Evolutionary conservation across 2,797 vertebrate species (phyloP), one percentile per base, ranked within the genome.

Genomic region (Babyrousa celebensis): DNA sequence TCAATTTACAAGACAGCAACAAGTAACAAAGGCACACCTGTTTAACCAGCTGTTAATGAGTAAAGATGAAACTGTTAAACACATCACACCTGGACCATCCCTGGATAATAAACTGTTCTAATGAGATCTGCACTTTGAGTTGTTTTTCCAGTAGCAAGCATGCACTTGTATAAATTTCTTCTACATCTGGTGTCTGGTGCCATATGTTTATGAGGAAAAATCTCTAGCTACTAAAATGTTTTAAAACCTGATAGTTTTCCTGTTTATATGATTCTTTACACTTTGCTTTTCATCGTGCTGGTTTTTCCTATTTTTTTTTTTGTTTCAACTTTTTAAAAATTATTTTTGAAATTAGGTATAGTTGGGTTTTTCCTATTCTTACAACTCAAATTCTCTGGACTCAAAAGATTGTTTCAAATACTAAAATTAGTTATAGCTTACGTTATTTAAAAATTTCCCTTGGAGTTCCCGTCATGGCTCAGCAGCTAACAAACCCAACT

Each of bases 31-130:
- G 63, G 21, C 77, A 88, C 36, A 85, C 82, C 72, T 94, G 68
- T 95, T 68, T 71, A 82, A 75, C 72, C 63, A 88, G 72, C 85
- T 95, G 43, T 63, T 92, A 36, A 84, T 91, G 52, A 94, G 72
- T 96, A 74, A 89, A 6, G 67, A 36, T 17, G 67, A 89, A 84
- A 60, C 72, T 48, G 6, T 60, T 91, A 82, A 94, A 78, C 60
- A 80, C 16, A 20, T 78, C 78, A 82, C 78, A 91, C 52, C 85
- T 92, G 89, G 58, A 87, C 60, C 15, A 72, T 90, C 40, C 65
- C 60, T 78, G 40, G n/a, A 60, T 77, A 62, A 80, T 92, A 91
- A 89, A 36, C 36, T 78, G 63, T 75, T 75, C 9, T 92, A 85
- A 25, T 52, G 67, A 94, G 29, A 84, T 84, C 36, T 29, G 10